These are phyloP conservation scores for Catostomus latipinnis DNA, from an alignment of 2,797 vertebrate species.

Conservation along the genomic window DNA sequence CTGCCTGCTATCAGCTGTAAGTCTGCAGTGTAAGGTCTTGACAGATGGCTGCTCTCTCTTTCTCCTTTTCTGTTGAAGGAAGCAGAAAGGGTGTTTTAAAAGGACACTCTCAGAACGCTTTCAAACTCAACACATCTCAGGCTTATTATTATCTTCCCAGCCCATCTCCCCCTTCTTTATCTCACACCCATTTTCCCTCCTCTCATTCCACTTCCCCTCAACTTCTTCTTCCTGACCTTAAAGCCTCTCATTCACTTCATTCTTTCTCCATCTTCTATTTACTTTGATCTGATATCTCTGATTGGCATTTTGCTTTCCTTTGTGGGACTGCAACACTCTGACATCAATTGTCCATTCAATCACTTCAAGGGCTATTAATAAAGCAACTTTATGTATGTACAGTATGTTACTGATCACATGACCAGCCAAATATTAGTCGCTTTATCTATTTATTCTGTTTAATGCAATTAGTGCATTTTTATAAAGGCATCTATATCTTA, in stretches of 20 bases:
- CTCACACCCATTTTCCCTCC: neutral
- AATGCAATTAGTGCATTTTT: too few relatives aligned
- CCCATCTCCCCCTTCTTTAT: slow-evolving; percentile 22
- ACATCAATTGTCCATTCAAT: too few relatives aligned
- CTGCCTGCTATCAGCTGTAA: slow-evolving; percentile 44
- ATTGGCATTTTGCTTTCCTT: slow-evolving; percentile 28
- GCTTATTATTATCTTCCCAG: slow-evolving; percentile 49
- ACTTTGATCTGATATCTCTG: slow-evolving; percentile 35
- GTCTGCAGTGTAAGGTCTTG: slow-evolving; percentile 57
- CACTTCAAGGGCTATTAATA: too few relatives aligned
- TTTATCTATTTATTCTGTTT: too few relatives aligned
- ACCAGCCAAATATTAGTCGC: too few relatives aligned
- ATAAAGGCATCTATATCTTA: too few relatives aligned
- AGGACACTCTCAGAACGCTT: slow-evolving; percentile 54
- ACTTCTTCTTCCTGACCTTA: slow-evolving; percentile 11
- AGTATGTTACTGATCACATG: too few relatives aligned
- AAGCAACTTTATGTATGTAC: too few relatives aligned
- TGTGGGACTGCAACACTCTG: slow-evolving; percentile 12
- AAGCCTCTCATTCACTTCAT: neutral
- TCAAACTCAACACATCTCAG: slow-evolving; percentile 37
- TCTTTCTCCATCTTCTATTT: neutral
- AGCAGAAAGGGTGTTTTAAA: slow-evolving; percentile 52
- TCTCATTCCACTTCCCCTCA: neutral
- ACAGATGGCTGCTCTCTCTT: slow-evolving; percentile 54
- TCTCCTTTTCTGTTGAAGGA: slow-evolving; percentile 35